phyloP scores from a whole-genome alignment of 2,888 invertebrate genomes.

The Lasiommata megera region DNA sequence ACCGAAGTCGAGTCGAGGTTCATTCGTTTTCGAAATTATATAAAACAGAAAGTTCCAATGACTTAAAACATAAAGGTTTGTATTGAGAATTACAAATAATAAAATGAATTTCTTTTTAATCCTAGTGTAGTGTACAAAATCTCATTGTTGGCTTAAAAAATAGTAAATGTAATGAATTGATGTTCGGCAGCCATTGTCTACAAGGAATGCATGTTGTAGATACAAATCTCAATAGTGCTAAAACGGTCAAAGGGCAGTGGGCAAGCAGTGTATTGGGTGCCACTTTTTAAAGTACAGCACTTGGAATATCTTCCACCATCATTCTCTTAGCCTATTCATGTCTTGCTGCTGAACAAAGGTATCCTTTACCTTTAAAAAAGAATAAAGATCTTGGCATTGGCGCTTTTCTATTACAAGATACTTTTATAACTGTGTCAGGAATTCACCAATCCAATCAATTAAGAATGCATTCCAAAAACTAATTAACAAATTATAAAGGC shows the following conservation, averaged over 20 bases:
- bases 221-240: conserved; percentile 18
- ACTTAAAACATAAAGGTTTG: not conserved
- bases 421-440: too few relatives aligned
- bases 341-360: too few relatives aligned
- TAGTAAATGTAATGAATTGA: conserved; percentile 5
- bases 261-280: conserved; percentile 4
- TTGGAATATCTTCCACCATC: too few relatives aligned
- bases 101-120: not conserved
- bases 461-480: too few relatives aligned
- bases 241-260: conserved; percentile 10
- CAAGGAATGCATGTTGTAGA: conserved; percentile 19
- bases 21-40: not conserved
- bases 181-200: conserved; percentile 17
- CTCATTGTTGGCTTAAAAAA: conserved; percentile 20
- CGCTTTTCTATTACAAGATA: too few relatives aligned
- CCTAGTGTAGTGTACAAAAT: not conserved
- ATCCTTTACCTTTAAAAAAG: too few relatives aligned
- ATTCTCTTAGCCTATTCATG: too few relatives aligned
- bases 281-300: not conserved
- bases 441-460: too few relatives aligned
- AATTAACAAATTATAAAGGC: too few relatives aligned
- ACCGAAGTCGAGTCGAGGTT: not conserved
- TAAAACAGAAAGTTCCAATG: not conserved
- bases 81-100: not conserved
- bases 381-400: too few relatives aligned